Conservation (phyloP, 2,888 invertebrate species). For the Bhutanitis thaidina region DNA sequence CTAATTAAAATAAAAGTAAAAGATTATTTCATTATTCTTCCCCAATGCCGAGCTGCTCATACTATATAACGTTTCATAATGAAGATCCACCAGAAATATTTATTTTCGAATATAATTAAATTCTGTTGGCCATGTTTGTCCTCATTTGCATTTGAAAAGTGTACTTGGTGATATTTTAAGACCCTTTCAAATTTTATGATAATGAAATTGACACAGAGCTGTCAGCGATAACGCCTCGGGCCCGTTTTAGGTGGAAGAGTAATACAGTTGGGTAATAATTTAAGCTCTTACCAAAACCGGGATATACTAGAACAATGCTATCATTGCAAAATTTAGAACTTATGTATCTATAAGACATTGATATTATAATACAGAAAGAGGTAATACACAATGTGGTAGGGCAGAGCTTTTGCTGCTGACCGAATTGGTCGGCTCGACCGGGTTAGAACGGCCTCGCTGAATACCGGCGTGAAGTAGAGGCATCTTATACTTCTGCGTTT, state of each 20-base stretch:
- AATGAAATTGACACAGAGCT: conserved; percentile 14
- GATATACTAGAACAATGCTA: conserved; percentile 3
- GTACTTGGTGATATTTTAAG: conserved; percentile 9
- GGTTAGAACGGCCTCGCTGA: no score
- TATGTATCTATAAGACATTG: no score
- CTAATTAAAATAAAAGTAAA: no score
- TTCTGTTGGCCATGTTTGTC: neutral
- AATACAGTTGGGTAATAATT: conserved; percentile 3
- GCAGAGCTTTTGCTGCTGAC: no score
- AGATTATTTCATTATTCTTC: no score
- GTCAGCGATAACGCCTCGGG: conserved; percentile 3
- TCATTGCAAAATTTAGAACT: conserved; percentile 6
- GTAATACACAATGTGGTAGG: no score
- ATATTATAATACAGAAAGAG: no score
- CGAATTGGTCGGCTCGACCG: no score
- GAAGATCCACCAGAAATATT: neutral
- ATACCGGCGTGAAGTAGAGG: no score
- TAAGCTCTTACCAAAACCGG: conserved; percentile 10
- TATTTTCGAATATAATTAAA: neutral
- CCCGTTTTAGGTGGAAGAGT: neutral
- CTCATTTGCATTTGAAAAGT: conserved; percentile 12
- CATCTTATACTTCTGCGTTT: no score
- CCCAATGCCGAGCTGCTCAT: no score
- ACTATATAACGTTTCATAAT: neutral
- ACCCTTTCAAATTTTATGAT: conserved; percentile 9